Evolutionary conservation across 2,797 vertebrate genomes (phyloP).

Genomic region (Danio choprae): DNA sequence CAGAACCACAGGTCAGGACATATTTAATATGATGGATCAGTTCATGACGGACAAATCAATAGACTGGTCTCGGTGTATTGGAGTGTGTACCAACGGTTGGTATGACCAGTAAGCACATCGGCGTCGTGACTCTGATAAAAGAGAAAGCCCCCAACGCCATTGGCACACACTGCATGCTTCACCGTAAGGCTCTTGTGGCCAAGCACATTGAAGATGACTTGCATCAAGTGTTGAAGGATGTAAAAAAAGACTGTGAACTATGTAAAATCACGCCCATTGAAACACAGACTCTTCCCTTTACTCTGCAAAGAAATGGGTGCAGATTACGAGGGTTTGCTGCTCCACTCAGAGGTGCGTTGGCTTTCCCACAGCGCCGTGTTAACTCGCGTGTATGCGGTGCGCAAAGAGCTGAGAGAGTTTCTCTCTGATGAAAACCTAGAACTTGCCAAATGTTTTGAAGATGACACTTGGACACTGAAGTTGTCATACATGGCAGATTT

Average conservation of each 20-base stretch:
- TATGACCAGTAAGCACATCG: too few relatives aligned
- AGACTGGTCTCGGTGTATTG: too few relatives aligned
- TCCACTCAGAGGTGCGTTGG: background rate
- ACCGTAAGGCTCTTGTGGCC: background rate
- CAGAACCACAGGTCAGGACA: too few relatives aligned
- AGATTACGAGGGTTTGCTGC: background rate
- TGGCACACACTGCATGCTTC: background rate
- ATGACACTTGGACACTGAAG: too few relatives aligned
- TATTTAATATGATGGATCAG: too few relatives aligned
- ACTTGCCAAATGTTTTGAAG: too few relatives aligned
- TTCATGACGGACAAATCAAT: too few relatives aligned
- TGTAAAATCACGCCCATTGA: background rate
- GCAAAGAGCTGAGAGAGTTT: too few relatives aligned
- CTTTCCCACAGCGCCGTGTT: background rate
- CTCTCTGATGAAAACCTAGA: too few relatives aligned
- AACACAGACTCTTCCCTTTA: background rate
- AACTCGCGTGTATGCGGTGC: background rate
- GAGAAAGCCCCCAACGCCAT: background rate
- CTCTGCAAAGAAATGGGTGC: background rate
- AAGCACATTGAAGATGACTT: background rate
- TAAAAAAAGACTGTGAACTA: background rate
- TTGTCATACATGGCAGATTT: too few relatives aligned
- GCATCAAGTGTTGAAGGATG: background rate
- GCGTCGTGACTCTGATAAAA: too few relatives aligned
- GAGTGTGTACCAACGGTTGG: too few relatives aligned